Evolutionary conservation across 2,888 invertebrate species (phyloP), one percentile per base, ranked within the genome.

Genomic region (Liodrosophila aerea): DNA sequence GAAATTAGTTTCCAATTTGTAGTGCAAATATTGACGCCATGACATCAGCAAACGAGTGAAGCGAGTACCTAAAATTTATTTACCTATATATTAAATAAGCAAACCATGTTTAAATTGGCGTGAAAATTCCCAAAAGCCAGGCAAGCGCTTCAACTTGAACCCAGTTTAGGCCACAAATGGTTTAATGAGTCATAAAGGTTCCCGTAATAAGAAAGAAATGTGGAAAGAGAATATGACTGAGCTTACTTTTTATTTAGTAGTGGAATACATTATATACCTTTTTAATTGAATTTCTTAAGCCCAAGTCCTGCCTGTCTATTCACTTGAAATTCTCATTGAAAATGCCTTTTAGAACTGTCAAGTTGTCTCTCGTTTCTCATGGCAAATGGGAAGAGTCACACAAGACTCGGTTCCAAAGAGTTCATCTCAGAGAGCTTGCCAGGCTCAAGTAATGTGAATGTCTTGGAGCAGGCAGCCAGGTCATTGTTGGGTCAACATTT

Each of bases 21-120:
- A 50, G 33, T 30, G 44, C 60, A 82, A 82, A 85, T 70, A 82
- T 85, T 85, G 82, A 64, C 69, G 18, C 40, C 63, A 50, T 85
- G 85, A 82, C 78, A 82, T 77, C 82, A 84, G 67, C 54, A 50
- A 40, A 49, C 51, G 49, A 27, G 29, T 29, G 31, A 50, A 51
- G 59, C 40, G 33, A 47, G 49, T 64, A 27, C 50, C 39, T 22
- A 34, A 51, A 59, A 33, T 57, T 45, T 62, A 53, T 76, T 64
- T 62, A 57, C 62, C 51, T 56, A 61, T 30, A 52, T 49, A 49
- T 60, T 60, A 44, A 40, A 51, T 16, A 56, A 16, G 43, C 57
- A 72, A 76, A 61, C 60, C 64, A 43, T 30, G 18, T 39, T 39
- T n/a, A 18, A 60, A 50, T 36, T 43, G 54, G 58, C 64, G 60